phyloP scores from a whole-genome alignment of 2,113 vertebrate genomes.

The Sorex fumeus region DNA sequence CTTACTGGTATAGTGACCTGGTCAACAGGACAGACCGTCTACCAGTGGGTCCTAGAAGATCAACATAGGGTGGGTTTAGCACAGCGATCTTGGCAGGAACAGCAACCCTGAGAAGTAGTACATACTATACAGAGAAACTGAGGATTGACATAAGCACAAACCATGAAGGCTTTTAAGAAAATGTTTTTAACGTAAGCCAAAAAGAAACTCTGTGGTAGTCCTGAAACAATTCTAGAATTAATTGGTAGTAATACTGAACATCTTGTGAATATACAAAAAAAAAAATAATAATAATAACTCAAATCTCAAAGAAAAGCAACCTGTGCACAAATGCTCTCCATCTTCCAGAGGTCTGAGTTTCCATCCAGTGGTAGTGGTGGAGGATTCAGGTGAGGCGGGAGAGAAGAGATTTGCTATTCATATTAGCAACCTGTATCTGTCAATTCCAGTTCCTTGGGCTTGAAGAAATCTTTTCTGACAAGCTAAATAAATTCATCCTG shows the following conservation, averaged over 20 bases:
- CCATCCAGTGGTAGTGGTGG: too few relatives aligned
- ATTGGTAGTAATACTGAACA: neutral
- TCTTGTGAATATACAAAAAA: neutral
- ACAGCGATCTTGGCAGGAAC: too few relatives aligned
- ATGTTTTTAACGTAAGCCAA: neutral
- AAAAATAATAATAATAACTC: too few relatives aligned
- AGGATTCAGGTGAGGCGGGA: too few relatives aligned
- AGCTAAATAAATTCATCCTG: neutral
- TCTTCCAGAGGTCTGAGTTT: too few relatives aligned
- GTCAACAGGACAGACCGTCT: neutral
- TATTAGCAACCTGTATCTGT: too few relatives aligned
- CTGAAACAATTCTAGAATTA: neutral
- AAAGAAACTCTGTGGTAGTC: neutral
- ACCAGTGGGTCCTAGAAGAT: too few relatives aligned
- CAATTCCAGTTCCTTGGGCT: too few relatives aligned
- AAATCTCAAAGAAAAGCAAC: neutral
- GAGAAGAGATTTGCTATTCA: too few relatives aligned
- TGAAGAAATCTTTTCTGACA: neutral
- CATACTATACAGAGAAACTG: neutral
- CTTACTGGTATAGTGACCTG: neutral
- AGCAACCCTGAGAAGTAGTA: neutral
- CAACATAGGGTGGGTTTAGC: too few relatives aligned
- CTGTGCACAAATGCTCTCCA: too few relatives aligned
- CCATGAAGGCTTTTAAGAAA: neutral
- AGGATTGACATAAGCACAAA: neutral